Evolutionary conservation across 64 coral and sea anemone genomes (phyloP), one percentile per base, ranked within the genome.

Genomic region (Stichodactyla helianthus): DNA sequence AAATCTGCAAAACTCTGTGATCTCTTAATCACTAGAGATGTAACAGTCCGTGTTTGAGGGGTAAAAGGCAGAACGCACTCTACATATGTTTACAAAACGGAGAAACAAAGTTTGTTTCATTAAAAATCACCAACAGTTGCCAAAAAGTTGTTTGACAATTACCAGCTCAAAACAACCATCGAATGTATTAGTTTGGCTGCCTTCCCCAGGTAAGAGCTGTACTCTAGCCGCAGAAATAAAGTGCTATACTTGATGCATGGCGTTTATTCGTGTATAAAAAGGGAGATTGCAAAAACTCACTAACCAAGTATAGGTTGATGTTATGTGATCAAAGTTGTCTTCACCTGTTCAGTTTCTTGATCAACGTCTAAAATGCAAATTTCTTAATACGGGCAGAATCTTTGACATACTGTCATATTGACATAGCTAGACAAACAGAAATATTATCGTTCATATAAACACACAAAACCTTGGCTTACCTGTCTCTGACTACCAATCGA

Each of bases 361-460:
- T 26, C 68, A 31, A 31, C 68, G 68, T 74, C 68, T 74, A 74
- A 74, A 74, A 74, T 74, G 68, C 68, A 74, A 74, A 74, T 74
- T 74, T 74, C 68, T 74, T 74, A 74, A 74, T 74, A 74, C 68
- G 68, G 68, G 68, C 68, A 27, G n/a, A n/a, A 74, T 74, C 68
- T 74, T 74, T 31, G 68, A 74, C 25, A 74, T 23, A 74, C 68
- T 74, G 68, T 74, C 68, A 74, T 74, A 74, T 74, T 74, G 68
- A 74, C 68, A 74, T 74, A 74, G 68, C 68, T 74, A 74, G 68
- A 27, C 68, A 74, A 74, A 74, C 68, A 74, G 68, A 74, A 74
- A 74, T 74, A 74, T 74, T 74, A 74, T 74, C 68, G 68, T 74
- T 27, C n/a, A 19, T 74, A 74, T 74, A 74, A 74, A 74, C 68